Percentiles rank a stretch among this genome's conserved stretches.
Conservation (phyloP, 2,888 invertebrate species). For the Mythimna pallens region DNA sequence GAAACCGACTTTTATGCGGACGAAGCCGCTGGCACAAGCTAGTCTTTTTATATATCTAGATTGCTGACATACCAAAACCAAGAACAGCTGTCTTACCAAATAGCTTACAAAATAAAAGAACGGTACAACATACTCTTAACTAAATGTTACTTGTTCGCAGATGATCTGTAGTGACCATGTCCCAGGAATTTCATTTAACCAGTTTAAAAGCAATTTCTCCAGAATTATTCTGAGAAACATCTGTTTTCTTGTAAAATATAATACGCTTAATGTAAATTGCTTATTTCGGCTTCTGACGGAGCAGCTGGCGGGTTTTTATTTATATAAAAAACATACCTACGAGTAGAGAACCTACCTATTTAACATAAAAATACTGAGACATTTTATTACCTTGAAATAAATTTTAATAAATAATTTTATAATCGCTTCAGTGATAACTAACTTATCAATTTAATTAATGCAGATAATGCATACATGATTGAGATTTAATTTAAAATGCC, state of each 20-base stretch:
- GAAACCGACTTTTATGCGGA: too few relatives aligned
- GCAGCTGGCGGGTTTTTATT: slow-evolving; percentile 22
- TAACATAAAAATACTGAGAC: not conserved
- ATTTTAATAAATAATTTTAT: not conserved
- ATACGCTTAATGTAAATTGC: slow-evolving; percentile 19
- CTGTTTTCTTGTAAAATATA: slow-evolving; percentile 14
- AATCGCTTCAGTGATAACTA: slow-evolving; percentile 14
- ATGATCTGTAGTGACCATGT: slow-evolving; percentile 45
- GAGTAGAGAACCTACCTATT: not conserved
- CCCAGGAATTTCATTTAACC: slow-evolving; percentile 18
- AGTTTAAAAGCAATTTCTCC: slow-evolving; percentile 41
- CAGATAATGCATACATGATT: not conserved
- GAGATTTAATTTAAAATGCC: too few relatives aligned
- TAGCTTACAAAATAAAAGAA: slow-evolving; percentile 17
- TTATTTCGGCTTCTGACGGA: slow-evolving; percentile 11
- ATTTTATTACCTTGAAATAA: not conserved
- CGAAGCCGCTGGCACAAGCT: too few relatives aligned
- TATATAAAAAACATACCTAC: not conserved
- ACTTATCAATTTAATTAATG: slow-evolving; percentile 24
- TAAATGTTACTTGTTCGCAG: slow-evolving; percentile 68
- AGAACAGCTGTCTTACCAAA: slow-evolving; percentile 38
- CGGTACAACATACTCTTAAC: slow-evolving; percentile 19
- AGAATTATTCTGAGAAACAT: slow-evolving; percentile 39
- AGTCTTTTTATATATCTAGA: too few relatives aligned
- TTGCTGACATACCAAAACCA: not conserved